Evolutionary conservation across 1,140 invertebrate species (phyloP).

Genomic region (Drosophila pseudoananassae): DNA sequence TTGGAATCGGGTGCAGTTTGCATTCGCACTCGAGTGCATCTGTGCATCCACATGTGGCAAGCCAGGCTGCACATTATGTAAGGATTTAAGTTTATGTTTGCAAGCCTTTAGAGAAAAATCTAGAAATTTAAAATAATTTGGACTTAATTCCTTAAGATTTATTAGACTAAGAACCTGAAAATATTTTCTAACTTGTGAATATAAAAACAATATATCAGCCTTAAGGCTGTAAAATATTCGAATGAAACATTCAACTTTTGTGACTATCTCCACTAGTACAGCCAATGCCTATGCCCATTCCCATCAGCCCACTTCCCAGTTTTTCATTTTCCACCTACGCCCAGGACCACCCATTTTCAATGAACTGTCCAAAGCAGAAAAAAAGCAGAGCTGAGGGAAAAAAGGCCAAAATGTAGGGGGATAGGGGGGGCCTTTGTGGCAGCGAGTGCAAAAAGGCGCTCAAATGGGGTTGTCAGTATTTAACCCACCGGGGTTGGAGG

Average conservation of each 20-base stretch:
- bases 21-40: slow-evolving; percentile 12
- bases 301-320: not conserved
- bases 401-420: slow-evolving; percentile 29
- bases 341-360: slow-evolving; percentile 58
- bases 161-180: too few species aligned
- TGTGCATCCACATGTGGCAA: slow-evolving; percentile 18
- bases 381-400: slow-evolving; percentile 22
- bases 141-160: too few species aligned
- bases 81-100: not conserved
- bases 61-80: not conserved
- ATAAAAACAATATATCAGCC: not conserved
- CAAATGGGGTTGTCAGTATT: slow-evolving; percentile 84
- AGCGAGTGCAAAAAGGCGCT: slow-evolving; percentile 81
- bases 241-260: not conserved
- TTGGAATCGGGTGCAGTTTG: slow-evolving; percentile 20
- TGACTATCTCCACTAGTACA: not conserved
- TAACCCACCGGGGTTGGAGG: slow-evolving; percentile 84
- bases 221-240: not conserved
- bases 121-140: not conserved
- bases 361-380: slow-evolving; percentile 61
- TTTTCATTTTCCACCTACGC: not conserved
- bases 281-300: not conserved
- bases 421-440: slow-evolving; percentile 58
- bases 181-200: not conserved
- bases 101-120: not conserved